Evolutionary conservation across 2,113 vertebrate genomes (phyloP).

Genomic region (Propithecus coquereli): DNA sequence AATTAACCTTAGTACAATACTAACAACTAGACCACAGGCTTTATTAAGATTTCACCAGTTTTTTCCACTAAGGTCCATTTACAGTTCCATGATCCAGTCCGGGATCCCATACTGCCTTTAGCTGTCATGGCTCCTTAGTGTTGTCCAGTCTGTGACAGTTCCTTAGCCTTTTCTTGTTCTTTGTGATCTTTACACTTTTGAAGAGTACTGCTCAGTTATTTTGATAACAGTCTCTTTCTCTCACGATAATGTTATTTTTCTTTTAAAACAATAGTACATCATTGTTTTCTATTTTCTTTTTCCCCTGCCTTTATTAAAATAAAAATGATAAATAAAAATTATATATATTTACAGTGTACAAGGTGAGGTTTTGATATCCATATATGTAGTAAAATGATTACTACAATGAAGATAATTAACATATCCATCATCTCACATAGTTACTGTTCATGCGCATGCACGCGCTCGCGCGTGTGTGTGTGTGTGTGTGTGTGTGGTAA

Average conservation of each 20-base stretch:
- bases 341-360: neutral
- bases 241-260: constrained; percentile 19
- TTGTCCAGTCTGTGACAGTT: neutral
- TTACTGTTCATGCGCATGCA: neutral
- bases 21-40: neutral
- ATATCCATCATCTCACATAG: neutral
- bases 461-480: fast-evolving
- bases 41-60: neutral
- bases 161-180: neutral
- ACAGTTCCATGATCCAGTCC: neutral
- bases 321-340: neutral
- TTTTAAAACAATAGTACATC: neutral
- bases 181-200: neutral
- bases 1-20: neutral
- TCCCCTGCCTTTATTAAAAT: neutral
- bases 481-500: too few relatives aligned
- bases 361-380: neutral
- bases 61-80: neutral
- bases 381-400: neutral
- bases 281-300: constrained; percentile 17
- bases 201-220: neutral
- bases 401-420: neutral
- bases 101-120: neutral
- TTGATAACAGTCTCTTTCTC: neutral
- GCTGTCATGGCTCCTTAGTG: neutral